A percentile compares a stretch with the other conserved stretches of the same genome.
phyloP scores from a whole-genome alignment of 2,113 vertebrate species.

The Sarotherodon lohbergeri region DNA sequence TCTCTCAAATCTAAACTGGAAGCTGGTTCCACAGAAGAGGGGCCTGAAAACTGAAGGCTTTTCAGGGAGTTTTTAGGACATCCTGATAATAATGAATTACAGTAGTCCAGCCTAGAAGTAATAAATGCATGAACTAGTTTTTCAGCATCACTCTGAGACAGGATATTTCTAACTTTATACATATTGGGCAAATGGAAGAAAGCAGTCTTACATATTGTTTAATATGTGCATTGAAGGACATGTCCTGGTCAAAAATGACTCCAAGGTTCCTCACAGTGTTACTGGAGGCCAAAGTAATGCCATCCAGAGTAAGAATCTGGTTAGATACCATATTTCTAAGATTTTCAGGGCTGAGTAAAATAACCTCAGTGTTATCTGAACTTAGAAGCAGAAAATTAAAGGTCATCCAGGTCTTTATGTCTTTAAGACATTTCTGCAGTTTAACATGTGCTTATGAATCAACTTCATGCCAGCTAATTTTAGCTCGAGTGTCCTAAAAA shows the following conservation, averaged over 20 bases:
- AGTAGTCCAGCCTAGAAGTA: rapidly evolving
- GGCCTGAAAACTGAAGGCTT: rapidly evolving
- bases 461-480: background rate
- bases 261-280: background rate
- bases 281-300: background rate
- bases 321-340: background rate
- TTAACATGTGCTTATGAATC: background rate
- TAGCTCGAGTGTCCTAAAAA: background rate
- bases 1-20: too few species aligned
- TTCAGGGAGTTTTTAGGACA: rapidly evolving
- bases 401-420: background rate
- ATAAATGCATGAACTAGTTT: background rate
- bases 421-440: background rate
- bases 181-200: background rate
- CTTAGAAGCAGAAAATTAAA: background rate
- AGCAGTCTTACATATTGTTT: rapidly evolving
- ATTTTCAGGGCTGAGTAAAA: background rate
- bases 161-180: rapidly evolving
- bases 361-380: background rate
- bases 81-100: rapidly evolving
- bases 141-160: background rate
- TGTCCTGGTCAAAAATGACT: background rate
- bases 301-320: background rate
- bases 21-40: too few species aligned
- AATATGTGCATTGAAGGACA: background rate